Base-by-base conservation (phyloP, 2,888 invertebrate species). In the Parnassius orleans region DNA sequence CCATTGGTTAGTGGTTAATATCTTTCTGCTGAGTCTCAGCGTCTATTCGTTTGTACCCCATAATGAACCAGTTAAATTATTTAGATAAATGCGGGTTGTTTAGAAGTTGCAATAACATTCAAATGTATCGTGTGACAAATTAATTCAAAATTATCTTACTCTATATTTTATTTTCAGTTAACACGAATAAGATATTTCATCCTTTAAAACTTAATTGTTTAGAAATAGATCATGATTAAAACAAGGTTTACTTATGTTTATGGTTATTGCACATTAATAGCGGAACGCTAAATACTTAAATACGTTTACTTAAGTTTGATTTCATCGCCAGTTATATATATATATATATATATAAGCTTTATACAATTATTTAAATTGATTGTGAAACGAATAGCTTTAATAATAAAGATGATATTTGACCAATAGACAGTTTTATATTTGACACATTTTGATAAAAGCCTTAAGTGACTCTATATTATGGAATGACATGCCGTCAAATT, bases 401-500 rank as follows among this genome's bases (percentile, higher is more conserved):
- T 52, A 65, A 67, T 70, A 73, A 65, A 70, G 70, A 48, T 54
- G 52, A 66, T 57, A 68, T 67, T 68, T 33, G 65, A 19, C 52
- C 63, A 55, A 61, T 55, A 47, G 58, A 12, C 51, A 55, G 60
- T 15, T 60, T 60, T 60, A 42, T 69, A 66, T 71, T 66, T 71
- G 72, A 71, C 70, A 73, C 68, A 65, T 70, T 69, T 71, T 69
- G 70, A 72, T 72, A 74, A 71, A 72, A 71, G 68, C 70, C 67
- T 72, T 75, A 76, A 76, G 75, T 74, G 75, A 70, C 72, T 68
- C 64, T 72, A 73, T 79, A 80, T 80, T 80, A 79, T 71, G 70
- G 75, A 83, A 78, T 81, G 82, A 84, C 83, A 81, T 72, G 77
- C 83, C 81, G 88, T 89, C 86, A 86, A 84, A 83, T 77, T 85